Conservation (phyloP, 2,888 invertebrate genomes). For the Drosophila mimica region DNA sequence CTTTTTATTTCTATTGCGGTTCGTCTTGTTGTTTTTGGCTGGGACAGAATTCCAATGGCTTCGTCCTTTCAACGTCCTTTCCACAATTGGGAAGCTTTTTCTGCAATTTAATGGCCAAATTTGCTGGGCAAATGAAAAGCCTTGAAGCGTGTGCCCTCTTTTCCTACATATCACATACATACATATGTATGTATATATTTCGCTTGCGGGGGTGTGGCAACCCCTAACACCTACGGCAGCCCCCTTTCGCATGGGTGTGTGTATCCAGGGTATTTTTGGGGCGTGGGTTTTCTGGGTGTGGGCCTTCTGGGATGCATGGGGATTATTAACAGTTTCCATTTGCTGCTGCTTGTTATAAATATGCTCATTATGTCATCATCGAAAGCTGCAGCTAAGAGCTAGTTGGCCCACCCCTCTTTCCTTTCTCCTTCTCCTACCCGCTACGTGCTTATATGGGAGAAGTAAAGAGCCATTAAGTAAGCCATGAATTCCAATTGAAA, state of each 20-base stretch:
- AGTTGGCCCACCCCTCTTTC: neutral
- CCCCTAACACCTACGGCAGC: neutral
- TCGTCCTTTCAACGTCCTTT: conserved; percentile 76
- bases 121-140: conserved; percentile 32
- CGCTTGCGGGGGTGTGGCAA: conserved; percentile 24
- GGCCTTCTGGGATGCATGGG: conserved; percentile 18
- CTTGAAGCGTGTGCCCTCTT: conserved; percentile 38
- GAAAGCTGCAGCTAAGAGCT: conserved; percentile 25
- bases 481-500: neutral
- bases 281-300: conserved; percentile 4
- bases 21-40: neutral
- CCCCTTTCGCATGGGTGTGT: neutral
- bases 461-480: conserved; percentile 16
- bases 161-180: neutral
- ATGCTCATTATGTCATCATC: conserved; percentile 60
- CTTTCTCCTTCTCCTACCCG: neutral
- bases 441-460: neutral
- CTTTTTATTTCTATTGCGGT: neutral
- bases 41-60: conserved; percentile 64
- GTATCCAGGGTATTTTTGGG: neutral
- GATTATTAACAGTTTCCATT: conserved; percentile 40
- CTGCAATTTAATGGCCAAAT: conserved; percentile 44
- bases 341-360: conserved; percentile 37
- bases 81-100: conserved; percentile 57
- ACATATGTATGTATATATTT: conserved; percentile 13